Evolutionary conservation across 2,113 vertebrate genomes (phyloP).

Genomic region (Cygnus atratus): DNA sequence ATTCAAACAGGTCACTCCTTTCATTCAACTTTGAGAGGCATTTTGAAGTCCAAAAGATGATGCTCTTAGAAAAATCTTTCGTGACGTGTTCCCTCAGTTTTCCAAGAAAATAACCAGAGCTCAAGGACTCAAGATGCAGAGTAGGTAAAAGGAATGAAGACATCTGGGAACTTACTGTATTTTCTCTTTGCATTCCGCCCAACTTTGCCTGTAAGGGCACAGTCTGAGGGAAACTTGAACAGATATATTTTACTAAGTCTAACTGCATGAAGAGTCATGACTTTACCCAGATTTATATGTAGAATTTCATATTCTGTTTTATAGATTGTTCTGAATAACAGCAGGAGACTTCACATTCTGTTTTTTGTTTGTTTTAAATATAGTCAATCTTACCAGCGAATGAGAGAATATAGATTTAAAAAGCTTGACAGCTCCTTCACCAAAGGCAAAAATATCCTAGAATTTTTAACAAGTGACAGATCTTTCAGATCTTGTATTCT

Average conservation of each 20-base stretch:
- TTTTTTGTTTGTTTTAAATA: not conserved
- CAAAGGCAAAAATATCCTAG: not conserved
- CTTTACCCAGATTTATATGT: not conserved
- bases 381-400: not conserved
- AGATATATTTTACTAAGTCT: not conserved
- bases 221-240: not conserved
- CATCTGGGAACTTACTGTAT: not conserved
- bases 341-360: not conserved
- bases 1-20: not conserved
- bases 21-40: not conserved
- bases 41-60: not conserved
- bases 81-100: not conserved
- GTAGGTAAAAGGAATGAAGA: not conserved
- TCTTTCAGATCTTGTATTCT: not conserved
- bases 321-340: not conserved
- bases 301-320: not conserved
- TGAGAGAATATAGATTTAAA: not conserved
- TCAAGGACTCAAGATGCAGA: not conserved
- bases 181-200: not conserved
- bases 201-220: not conserved
- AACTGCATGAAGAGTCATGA: not conserved
- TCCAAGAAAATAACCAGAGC: not conserved
- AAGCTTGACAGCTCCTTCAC: not conserved
- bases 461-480: not conserved
- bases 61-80: not conserved